A percentile compares a stretch with the other conserved stretches of the same genome.
These are phyloP conservation scores for Huso huso DNA, from an alignment of 2,797 vertebrate species.

Conservation along the genomic window DNA sequence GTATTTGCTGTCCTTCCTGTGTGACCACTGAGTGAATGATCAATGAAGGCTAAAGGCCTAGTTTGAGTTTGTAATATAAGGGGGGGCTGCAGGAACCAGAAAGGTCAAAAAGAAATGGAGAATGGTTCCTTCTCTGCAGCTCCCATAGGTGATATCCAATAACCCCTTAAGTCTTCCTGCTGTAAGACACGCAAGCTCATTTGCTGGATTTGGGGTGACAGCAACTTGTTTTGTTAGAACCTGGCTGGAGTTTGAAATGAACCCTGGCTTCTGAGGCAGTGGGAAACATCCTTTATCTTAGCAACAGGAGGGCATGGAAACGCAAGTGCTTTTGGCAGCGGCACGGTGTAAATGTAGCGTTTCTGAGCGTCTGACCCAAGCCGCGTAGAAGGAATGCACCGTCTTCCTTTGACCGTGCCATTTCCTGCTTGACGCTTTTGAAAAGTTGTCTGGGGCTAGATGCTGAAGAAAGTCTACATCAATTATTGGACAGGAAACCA, in stretches of 20 bases:
- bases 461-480: conserved; percentile 60
- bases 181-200: conserved; percentile 52
- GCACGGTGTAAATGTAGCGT: conserved; percentile 55
- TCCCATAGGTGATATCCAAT: conserved; percentile 76
- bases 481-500: conserved; percentile 68
- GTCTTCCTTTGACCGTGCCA: conserved; percentile 60
- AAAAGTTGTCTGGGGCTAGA: conserved; percentile 56
- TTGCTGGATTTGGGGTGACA: conserved; percentile 67
- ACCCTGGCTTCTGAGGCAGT: conserved; percentile 48
- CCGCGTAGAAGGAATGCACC: conserved; percentile 56
- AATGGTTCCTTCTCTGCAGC: conserved; percentile 64
- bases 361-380: conserved; percentile 54
- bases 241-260: conserved; percentile 53
- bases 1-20: conserved; percentile 55
- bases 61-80: conserved; percentile 31
- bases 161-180: conserved; percentile 65
- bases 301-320: conserved; percentile 62
- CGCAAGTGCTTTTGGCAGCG: conserved; percentile 59
- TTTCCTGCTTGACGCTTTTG: conserved; percentile 65
- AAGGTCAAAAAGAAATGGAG: conserved; percentile 46
- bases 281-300: conserved; percentile 68
- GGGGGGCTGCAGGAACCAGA: conserved; percentile 24
- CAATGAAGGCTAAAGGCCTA: conserved; percentile 50
- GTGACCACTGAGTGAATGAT: conserved; percentile 49
- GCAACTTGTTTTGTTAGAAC: conserved; percentile 61